phyloP scores from a whole-genome alignment of 2,888 invertebrate genomes.

The Allolobophora icterica region DNA sequence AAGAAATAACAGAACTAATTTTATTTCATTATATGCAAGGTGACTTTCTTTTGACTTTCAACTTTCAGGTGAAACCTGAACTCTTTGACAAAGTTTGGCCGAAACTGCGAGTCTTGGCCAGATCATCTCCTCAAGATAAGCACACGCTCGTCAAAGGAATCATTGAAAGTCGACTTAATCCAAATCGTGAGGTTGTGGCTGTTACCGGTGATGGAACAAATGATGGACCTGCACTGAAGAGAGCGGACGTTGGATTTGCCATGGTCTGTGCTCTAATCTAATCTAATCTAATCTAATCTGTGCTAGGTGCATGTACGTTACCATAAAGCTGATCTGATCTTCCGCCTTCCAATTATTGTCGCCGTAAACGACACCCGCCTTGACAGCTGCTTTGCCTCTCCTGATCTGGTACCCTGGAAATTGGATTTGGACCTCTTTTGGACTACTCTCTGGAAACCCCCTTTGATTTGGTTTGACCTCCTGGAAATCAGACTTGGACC shows the following conservation, averaged over 20 bases:
- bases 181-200: slow-evolving; percentile 93
- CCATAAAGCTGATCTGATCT: no score
- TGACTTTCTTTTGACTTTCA: not conserved
- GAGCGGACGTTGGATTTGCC: slow-evolving; percentile 97
- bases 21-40: not conserved
- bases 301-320: not conserved
- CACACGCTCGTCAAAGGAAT: slow-evolving; percentile 97
- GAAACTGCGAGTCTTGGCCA: slow-evolving; percentile 88
- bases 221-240: slow-evolving; percentile 93
- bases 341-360: no score
- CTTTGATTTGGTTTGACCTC: no score
- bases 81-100: slow-evolving; percentile 97
- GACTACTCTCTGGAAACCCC: no score
- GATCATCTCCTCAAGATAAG: slow-evolving; percentile 98
- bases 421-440: no score
- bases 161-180: slow-evolving; percentile 89
- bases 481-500: no score
- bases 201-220: slow-evolving; percentile 98
- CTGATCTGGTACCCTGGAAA: no score
- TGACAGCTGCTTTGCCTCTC: no score
- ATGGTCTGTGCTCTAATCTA: slow-evolving; percentile 73
- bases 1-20: no score
- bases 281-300: not conserved
- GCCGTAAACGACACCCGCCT: no score
- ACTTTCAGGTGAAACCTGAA: slow-evolving; percentile 83